Conservation (phyloP, 1,140 invertebrate genomes). For the Brachionus rotundiformis region DNA sequence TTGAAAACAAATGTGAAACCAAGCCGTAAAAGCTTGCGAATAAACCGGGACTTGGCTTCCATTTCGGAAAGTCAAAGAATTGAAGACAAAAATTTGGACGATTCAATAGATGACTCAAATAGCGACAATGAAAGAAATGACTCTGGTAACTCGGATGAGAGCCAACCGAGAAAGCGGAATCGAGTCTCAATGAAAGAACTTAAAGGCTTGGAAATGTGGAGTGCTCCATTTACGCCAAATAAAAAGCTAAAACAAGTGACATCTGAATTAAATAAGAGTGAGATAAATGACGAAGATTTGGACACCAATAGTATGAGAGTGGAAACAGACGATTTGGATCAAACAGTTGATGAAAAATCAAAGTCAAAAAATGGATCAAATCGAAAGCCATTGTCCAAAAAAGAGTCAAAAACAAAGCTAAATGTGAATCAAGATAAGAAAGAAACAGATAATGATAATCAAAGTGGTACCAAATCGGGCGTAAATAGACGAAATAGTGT, state of each 20-base stretch:
- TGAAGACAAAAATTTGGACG: not conserved
- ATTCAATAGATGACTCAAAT: not conserved
- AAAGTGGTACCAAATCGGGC: slow-evolving; percentile 63
- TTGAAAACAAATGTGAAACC: not conserved
- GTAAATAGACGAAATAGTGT: slow-evolving; percentile 81
- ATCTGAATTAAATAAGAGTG: slow-evolving; percentile 10
- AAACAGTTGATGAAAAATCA: slow-evolving; percentile 10
- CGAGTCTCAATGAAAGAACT: not conserved
- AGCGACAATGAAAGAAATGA: not conserved
- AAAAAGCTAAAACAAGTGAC: not conserved
- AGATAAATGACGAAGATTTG: slow-evolving; percentile 12
- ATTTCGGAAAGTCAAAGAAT: not conserved
- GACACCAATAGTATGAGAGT: slow-evolving; percentile 27
- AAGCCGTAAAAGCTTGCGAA: slow-evolving; percentile 4
- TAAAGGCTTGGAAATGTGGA: not conserved
- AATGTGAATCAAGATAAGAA: not conserved
- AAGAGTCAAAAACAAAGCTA: not conserved
- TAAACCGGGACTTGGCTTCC: not conserved
- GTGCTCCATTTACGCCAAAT: not conserved
- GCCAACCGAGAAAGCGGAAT: not conserved
- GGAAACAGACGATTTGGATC: slow-evolving; percentile 9
- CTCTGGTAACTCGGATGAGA: not conserved
- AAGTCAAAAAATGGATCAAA: not conserved
- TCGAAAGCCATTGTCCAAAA: not conserved
- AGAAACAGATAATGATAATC: not conserved